These are phyloP conservation scores for Nestor notabilis DNA, from an alignment of 2,113 vertebrate species.

Conservation along the genomic window DNA sequence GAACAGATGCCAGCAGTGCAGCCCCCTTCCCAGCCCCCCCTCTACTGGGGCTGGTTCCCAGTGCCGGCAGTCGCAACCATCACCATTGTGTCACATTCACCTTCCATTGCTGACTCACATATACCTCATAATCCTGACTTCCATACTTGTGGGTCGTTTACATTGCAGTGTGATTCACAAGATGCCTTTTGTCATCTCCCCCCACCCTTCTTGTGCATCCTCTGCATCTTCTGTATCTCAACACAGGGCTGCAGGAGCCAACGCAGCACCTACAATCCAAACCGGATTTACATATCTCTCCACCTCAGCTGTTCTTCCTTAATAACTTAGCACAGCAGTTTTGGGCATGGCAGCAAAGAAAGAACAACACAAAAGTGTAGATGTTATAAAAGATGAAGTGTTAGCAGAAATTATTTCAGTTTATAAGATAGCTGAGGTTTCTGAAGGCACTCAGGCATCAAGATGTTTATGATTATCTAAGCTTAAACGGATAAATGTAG, in stretches of 20 bases:
- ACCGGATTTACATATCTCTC: not conserved
- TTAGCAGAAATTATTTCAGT: not conserved
- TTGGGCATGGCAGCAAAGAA: not conserved
- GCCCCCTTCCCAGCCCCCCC: fast-evolving
- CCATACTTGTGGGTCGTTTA: not conserved
- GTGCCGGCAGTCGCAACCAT: fast-evolving
- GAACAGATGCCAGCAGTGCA: fast-evolving
- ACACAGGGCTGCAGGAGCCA: fast-evolving
- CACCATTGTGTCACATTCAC: fast-evolving
- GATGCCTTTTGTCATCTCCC: not conserved
- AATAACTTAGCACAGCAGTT: not conserved
- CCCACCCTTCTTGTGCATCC: not conserved
- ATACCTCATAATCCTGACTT: not conserved
- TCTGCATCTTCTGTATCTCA: not conserved
- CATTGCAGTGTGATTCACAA: fast-evolving
- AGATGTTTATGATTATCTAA: not conserved
- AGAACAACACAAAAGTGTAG: not conserved
- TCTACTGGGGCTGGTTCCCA: not conserved
- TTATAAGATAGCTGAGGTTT: not conserved
- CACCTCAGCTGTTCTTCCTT: not conserved
- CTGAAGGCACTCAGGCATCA: not conserved
- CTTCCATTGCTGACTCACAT: fast-evolving
- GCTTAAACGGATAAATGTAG: not conserved
- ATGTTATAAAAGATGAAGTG: not conserved
- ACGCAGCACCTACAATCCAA: not conserved